A percentile compares a stretch with the other conserved stretches of the same genome.
These are phyloP conservation scores for Nesospiza acunhae DNA, from an alignment of 2,113 vertebrate species.

Conservation along the genomic window DNA sequence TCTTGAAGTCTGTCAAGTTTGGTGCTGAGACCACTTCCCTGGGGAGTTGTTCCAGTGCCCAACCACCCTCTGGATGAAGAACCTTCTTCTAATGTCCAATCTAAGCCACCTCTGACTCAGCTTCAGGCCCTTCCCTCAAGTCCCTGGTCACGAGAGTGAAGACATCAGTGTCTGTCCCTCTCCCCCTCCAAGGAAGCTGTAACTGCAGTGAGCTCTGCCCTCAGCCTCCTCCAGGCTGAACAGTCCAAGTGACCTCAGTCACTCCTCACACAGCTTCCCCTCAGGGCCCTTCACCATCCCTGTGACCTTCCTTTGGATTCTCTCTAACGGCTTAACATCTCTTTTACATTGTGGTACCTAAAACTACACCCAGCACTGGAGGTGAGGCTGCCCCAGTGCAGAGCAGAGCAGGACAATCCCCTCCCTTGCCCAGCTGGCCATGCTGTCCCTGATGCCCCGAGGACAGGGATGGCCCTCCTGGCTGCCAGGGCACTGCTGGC, in stretches of 20 bases:
- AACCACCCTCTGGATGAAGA: background rate
- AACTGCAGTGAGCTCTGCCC: background rate
- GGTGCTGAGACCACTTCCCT: background rate
- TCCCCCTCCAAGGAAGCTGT: fast-evolving
- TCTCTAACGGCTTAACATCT: background rate
- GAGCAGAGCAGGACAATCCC: background rate
- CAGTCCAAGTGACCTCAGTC: background rate
- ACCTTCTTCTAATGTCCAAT: background rate
- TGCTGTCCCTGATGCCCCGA: background rate
- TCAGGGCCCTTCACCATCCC: background rate
- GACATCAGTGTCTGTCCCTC: background rate
- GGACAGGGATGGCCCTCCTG: background rate
- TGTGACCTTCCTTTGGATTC: background rate
- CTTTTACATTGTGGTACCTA: background rate
- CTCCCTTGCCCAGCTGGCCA: fast-evolving
- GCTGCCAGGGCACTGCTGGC: background rate
- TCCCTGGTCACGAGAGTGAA: background rate
- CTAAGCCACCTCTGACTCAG: background rate
- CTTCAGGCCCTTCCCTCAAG: background rate
- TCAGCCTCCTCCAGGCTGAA: background rate
- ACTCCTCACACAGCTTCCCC: fast-evolving
- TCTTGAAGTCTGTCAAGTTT: background rate
- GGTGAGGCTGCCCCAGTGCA: background rate
- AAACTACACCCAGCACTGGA: fast-evolving
- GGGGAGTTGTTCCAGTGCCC: background rate